Conservation (phyloP, 2,797 vertebrate genomes). For the Myoxocephalus aenaeus region DNA sequence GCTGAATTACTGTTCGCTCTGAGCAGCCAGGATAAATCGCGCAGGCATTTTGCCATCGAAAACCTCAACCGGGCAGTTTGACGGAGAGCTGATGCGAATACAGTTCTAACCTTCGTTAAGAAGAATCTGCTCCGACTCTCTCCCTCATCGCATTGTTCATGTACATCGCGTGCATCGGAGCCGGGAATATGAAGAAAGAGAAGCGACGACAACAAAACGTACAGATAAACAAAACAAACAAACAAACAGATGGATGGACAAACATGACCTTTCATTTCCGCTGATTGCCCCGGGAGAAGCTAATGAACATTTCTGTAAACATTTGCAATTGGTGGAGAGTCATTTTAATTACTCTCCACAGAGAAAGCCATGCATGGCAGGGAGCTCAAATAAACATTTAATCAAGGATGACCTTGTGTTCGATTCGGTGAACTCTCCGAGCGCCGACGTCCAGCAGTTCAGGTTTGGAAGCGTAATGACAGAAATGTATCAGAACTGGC, state of each 20-base stretch:
- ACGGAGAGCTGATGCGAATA: conserved; percentile 61
- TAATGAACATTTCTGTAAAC: conserved; percentile 86
- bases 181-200: conserved; percentile 31
- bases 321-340: conserved; percentile 80
- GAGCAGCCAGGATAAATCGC: conserved; percentile 54
- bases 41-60: conserved; percentile 56
- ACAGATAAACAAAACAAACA: conserved; percentile 63
- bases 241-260: conserved; percentile 76
- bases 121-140: conserved; percentile 48
- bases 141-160: conserved; percentile 45
- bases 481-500: conserved; percentile 62
- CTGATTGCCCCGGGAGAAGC: conserved; percentile 80
- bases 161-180: conserved; percentile 46
- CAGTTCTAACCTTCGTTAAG: conserved; percentile 53
- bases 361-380: conserved; percentile 70
- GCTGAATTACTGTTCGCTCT: conserved; percentile 55
- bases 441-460: conserved; percentile 46
- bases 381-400: conserved; percentile 84
- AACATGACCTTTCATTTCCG: conserved; percentile 85
- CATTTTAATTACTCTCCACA: conserved; percentile 85
- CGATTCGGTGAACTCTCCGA: conserved; percentile 69
- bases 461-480: conserved; percentile 61
- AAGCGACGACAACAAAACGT: conserved; percentile 23
- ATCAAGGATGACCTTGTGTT: conserved; percentile 80
- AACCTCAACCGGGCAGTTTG: conserved; percentile 61